These are phyloP conservation scores for Probaryconus sp. DNA, from an alignment of 1,140 invertebrate genomes.

Conservation along the genomic window DNA sequence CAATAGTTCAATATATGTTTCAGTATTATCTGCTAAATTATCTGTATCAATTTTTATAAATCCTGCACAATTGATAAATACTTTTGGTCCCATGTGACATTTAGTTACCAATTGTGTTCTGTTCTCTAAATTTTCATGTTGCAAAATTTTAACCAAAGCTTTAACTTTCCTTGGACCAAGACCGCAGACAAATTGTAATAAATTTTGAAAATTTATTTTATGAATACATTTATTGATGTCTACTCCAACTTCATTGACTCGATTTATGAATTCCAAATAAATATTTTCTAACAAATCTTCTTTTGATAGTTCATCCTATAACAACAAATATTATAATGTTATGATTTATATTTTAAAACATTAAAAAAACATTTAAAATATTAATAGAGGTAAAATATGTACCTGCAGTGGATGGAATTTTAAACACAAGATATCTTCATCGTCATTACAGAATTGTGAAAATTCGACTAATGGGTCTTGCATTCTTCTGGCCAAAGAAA, in stretches of 20 bases:
- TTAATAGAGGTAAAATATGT: too few species aligned
- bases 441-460: constrained; percentile 94
- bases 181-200: constrained; percentile 99
- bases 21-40: constrained; percentile 94
- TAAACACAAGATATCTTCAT: constrained; percentile 97
- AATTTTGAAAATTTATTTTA: constrained; percentile 89
- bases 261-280: constrained; percentile 93
- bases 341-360: too few species aligned
- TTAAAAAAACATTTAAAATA: too few species aligned
- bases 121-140: constrained; percentile 95
- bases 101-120: constrained; percentile 95
- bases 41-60: constrained; percentile 99
- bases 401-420: constrained; percentile 85
- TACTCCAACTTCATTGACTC: constrained; percentile 99
- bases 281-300: constrained; percentile 92
- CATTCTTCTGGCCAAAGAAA: constrained; percentile 93
- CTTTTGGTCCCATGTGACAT: constrained; percentile 98
- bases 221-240: constrained; percentile 97
- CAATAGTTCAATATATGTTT: constrained; percentile 96
- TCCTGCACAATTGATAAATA: constrained; percentile 99
- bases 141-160: constrained; percentile 92
- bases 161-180: constrained; percentile 96
- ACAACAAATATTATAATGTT: too few species aligned
- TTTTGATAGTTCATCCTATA: constrained; percentile 86
- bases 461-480: constrained; percentile 98